Percentiles rank a stretch among this genome's conserved stretches.
phyloP scores from a whole-genome alignment of 2,888 invertebrate genomes.

The Oxycera nigricornis region DNA sequence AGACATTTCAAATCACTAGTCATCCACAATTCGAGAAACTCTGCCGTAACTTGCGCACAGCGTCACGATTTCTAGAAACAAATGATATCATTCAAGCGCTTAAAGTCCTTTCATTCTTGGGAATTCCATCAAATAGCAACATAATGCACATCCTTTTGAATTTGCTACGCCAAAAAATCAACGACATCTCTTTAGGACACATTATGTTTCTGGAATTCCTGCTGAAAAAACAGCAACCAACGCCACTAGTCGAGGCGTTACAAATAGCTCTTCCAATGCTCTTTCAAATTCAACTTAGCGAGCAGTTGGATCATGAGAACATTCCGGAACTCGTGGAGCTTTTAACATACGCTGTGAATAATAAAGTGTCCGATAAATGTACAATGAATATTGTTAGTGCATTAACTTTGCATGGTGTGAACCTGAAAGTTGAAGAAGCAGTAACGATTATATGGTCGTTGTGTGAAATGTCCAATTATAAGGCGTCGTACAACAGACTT shows the following conservation, averaged over 20 bases:
- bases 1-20: conserved; percentile 63
- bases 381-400: conserved; percentile 65
- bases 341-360: conserved; percentile 65
- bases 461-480: conserved; percentile 63
- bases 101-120: conserved; percentile 67
- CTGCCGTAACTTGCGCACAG: conserved; percentile 66
- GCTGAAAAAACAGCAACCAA: conserved; percentile 63
- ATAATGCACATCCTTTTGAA: conserved; percentile 71
- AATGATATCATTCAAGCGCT: conserved; percentile 67
- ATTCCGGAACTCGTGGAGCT: conserved; percentile 64
- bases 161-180: conserved; percentile 68
- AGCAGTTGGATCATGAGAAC: conserved; percentile 67
- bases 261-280: conserved; percentile 71
- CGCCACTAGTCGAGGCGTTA: conserved; percentile 70
- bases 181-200: conserved; percentile 67
- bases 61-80: conserved; percentile 64
- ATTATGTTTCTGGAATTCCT: conserved; percentile 71
- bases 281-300: conserved; percentile 69
- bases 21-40: conserved; percentile 67
- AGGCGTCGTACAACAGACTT: conserved; percentile 63
- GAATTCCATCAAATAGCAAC: conserved; percentile 66
- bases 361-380: conserved; percentile 64
- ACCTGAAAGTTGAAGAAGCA: conserved; percentile 62
- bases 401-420: conserved; percentile 62
- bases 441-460: conserved; percentile 67